phyloP scores from a whole-genome alignment of 2,888 invertebrate genomes.

The Cyaniris semiargus region DNA sequence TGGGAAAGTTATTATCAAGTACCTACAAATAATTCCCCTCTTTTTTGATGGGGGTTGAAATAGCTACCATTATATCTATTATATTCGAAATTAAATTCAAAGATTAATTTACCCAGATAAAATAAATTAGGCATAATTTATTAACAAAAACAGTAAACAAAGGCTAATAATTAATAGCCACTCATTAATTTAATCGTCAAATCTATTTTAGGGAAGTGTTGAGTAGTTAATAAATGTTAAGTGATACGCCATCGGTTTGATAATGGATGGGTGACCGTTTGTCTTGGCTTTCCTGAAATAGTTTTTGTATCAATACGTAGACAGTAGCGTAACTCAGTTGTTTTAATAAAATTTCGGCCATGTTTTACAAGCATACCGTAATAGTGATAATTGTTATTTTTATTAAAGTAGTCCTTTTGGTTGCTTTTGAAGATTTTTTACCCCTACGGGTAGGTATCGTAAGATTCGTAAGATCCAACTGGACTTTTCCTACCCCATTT shows the following conservation, averaged over 20 bases:
- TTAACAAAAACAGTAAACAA: conserved; percentile 8
- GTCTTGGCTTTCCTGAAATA: not conserved
- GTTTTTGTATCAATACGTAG: not conserved
- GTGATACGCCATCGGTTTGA: not conserved
- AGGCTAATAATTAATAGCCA: conserved; percentile 9
- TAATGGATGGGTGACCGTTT: conserved; percentile 11
- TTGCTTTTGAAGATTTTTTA: too few relatives aligned
- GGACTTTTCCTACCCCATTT: too few relatives aligned
- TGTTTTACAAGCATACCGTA: too few relatives aligned
- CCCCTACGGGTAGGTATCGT: too few relatives aligned
- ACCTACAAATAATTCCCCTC: too few relatives aligned
- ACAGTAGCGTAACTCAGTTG: too few relatives aligned
- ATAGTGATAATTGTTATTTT: too few relatives aligned
- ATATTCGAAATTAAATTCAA: conserved; percentile 18
- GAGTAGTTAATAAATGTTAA: conserved; percentile 15
- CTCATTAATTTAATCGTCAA: conserved; percentile 20
- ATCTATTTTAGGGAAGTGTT: conserved; percentile 20
- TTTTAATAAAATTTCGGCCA: too few relatives aligned
- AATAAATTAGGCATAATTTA: conserved; percentile 19
- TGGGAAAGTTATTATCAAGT: too few relatives aligned
- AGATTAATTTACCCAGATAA: not conserved
- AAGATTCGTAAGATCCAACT: too few relatives aligned
- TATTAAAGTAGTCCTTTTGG: too few relatives aligned
- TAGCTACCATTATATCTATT: not conserved
- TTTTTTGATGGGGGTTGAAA: not conserved